Evolutionary conservation across 2,888 invertebrate species (phyloP), one percentile per base, ranked within the genome.

Genomic region (Ferrisia virgata): DNA sequence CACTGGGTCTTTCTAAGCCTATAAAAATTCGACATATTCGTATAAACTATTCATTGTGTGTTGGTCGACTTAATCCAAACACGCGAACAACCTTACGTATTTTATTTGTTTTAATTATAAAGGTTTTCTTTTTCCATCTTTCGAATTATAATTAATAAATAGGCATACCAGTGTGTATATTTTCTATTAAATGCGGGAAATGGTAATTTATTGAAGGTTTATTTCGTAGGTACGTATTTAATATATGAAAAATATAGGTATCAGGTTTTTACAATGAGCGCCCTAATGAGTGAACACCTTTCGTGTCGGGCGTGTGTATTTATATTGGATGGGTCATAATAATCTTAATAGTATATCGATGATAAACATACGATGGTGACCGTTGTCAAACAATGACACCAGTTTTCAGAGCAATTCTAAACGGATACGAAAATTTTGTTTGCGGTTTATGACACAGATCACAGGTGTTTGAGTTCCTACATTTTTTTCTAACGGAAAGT

Each of bases 11-110:
- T 72, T 33, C 18, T 18, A 18, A 72, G 28, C n/a, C 72, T 18
- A 72, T 72, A 72, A 72, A 53, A 72, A 72, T 72, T 72, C 72
- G 72, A 72, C 72, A 72, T 36, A n/a, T 36, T 72, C 36, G 5
- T 72, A 18, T 28, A 64, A 64, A 64, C 64, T 28, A 28, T 64
- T 64, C 64, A 5, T 5, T 53, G 8, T n/a, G 25, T 53, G 53
- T 22, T n/a, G n/a, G n/a, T n/a, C 22, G 22, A 18, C 53, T 53
- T 31, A 64, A 64, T 36, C 33, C 18, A 33, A 72, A 36, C 36
- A 72, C 31, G 72, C 72, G 53, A 53, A n/a, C 53, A 5, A 53
- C 53, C 53, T 53, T 8, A 53, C 18, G 18, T 53, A 43, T 43
- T n/a, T 43, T 43, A 11, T 53, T 53, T 53, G 72, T 36, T 72